phyloP scores from a whole-genome alignment of 1,140 invertebrate species.

The Halyomorpha halys region DNA sequence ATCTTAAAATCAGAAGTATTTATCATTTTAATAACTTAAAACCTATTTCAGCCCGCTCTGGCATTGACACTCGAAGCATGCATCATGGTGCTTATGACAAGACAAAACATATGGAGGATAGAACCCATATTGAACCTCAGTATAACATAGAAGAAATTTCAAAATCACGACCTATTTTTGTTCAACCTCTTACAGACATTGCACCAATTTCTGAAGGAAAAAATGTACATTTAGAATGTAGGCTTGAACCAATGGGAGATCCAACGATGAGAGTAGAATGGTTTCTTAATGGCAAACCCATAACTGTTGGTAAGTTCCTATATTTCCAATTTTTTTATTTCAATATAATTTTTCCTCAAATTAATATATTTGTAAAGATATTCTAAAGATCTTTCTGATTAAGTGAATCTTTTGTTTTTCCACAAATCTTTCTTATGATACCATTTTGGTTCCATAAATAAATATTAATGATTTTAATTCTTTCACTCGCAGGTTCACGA shows the following conservation, averaged over 20 bases:
- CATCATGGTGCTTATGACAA: constrained; percentile 74
- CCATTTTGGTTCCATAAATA: not conserved
- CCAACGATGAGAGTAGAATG: constrained; percentile 93
- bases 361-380: too few relatives aligned
- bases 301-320: constrained; percentile 56
- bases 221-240: constrained; percentile 81
- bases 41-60: constrained; percentile 56
- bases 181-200: constrained; percentile 69
- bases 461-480: not conserved
- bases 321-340: not conserved
- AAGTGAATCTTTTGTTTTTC: not conserved
- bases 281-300: constrained; percentile 82
- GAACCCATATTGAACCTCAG: constrained; percentile 72
- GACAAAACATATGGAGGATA: constrained; percentile 75
- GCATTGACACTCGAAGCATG: constrained; percentile 79
- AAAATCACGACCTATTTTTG: constrained; percentile 84
- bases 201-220: constrained; percentile 78
- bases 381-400: too few relatives aligned
- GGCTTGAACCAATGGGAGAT: constrained; percentile 86
- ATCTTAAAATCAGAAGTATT: not conserved
- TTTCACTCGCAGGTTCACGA: constrained; percentile 47
- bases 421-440: not conserved
- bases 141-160: constrained; percentile 87
- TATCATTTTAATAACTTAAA: not conserved
- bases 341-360: not conserved